Conservation (phyloP, 2,113 vertebrate genomes). For the Oncorhynchus nerka region DNA sequence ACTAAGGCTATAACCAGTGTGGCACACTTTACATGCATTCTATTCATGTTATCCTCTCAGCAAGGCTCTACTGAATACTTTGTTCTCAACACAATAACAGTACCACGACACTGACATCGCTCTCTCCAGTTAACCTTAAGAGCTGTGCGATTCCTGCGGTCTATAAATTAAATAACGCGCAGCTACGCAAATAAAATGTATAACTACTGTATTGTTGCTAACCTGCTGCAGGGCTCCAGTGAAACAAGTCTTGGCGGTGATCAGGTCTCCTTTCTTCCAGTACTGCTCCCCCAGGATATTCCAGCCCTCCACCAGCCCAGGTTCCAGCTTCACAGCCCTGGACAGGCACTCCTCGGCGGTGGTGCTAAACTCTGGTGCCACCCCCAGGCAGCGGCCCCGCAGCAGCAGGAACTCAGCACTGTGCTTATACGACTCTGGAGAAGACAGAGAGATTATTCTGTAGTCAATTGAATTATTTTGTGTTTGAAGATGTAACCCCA, state of each 20-base stretch:
- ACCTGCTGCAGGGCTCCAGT: slow-evolving; percentile 85
- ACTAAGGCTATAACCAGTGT: neutral
- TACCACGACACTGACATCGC: neutral
- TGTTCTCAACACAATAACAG: neutral
- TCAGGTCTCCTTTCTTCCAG: slow-evolving; percentile 89
- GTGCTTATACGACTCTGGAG: slow-evolving; percentile 71
- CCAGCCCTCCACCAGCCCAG: slow-evolving; percentile 85
- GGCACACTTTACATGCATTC: neutral
- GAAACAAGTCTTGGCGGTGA: slow-evolving; percentile 85
- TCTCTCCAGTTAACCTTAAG: neutral
- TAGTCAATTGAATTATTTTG: neutral
- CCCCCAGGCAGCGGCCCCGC: slow-evolving; percentile 82
- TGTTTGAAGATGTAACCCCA: neutral
- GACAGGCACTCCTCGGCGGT: slow-evolving; percentile 82
- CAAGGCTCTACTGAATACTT: neutral
- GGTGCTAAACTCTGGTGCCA: slow-evolving; percentile 73
- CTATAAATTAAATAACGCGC: no score
- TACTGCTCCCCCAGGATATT: slow-evolving; percentile 90
- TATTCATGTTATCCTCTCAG: neutral
- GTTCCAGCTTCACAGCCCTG: slow-evolving; percentile 86
- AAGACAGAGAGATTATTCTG: neutral
- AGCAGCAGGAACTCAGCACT: slow-evolving; percentile 79
- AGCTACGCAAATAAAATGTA: neutral
- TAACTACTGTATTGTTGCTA: slow-evolving; percentile 29
- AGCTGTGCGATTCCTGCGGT: no score